Evolutionary conservation across 2,888 invertebrate genomes (phyloP).

Genomic region (Chymomyza caudatula): DNA sequence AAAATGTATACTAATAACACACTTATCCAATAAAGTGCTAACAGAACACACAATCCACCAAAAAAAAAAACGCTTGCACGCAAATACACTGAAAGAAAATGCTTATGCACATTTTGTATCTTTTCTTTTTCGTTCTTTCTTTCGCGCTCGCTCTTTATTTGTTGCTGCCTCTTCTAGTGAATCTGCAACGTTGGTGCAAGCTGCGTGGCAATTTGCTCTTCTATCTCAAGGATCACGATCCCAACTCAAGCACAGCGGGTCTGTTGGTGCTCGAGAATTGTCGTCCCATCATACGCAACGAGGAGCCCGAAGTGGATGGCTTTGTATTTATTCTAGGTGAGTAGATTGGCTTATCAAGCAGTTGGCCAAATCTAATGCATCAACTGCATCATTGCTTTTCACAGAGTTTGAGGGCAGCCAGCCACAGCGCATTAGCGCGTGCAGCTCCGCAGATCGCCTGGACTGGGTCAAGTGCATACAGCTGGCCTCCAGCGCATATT

Average conservation of each 20-base stretch:
- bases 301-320: constrained; percentile 83
- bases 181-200: constrained; percentile 91
- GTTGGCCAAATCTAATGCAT: neutral
- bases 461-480: constrained; percentile 92
- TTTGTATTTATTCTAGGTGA: constrained; percentile 90
- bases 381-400: neutral
- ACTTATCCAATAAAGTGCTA: neutral
- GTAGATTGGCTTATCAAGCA: constrained; percentile 30
- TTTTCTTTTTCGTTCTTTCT: constrained; percentile 2
- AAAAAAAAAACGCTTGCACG: constrained; percentile 7
- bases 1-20: neutral
- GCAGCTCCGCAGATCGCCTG: constrained; percentile 88
- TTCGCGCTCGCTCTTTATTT: neutral
- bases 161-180: constrained; percentile 80
- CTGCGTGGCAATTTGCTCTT: constrained; percentile 95
- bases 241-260: constrained; percentile 92
- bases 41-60: neutral
- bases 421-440: constrained; percentile 88
- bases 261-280: constrained; percentile 93
- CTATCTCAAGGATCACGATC: constrained; percentile 93
- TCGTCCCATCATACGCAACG: constrained; percentile 83
- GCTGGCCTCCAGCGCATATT: constrained; percentile 89
- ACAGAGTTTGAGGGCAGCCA: constrained; percentile 90
- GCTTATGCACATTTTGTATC: constrained; percentile 41
- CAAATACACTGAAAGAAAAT: constrained; percentile 6